Evolutionary conservation across 37 sponge, comb jelly and placozoan species (phyloP).

Genomic region (Oscarella lobularis): DNA sequence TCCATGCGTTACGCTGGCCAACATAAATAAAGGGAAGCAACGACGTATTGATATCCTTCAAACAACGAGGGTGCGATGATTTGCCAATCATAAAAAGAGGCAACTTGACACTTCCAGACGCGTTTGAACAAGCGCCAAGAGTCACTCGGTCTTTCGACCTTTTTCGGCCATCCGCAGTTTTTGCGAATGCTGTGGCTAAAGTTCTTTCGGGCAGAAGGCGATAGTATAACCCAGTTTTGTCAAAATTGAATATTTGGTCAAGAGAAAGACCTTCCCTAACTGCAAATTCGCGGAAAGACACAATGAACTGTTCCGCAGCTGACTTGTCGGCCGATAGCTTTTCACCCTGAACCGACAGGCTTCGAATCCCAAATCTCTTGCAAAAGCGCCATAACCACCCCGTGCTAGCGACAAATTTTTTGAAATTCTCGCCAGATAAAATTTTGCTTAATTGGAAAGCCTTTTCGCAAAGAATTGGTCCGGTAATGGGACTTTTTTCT

Average conservation of each 20-base stretch:
- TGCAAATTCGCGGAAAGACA: constrained; percentile 18
- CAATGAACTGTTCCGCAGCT: too few relatives aligned
- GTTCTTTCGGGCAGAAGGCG: constrained; percentile 17
- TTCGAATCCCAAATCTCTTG: constrained; percentile 13
- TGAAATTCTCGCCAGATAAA: constrained; percentile 12
- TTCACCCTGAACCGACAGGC: constrained; percentile 18
- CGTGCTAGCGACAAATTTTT: constrained; percentile 15
- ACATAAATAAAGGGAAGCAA: constrained; percentile 22
- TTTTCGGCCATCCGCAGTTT: constrained; percentile 13
- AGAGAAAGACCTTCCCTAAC: constrained; percentile 17
- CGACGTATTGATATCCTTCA: constrained; percentile 34
- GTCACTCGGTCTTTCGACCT: constrained; percentile 26
- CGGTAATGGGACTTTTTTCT: not conserved
- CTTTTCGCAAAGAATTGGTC: constrained; percentile 4
- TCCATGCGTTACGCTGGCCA: constrained; percentile 15
- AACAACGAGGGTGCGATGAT: constrained; percentile 20
- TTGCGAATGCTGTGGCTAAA: constrained; percentile 11
- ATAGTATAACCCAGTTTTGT: constrained; percentile 32
- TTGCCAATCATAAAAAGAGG: constrained; percentile 23
- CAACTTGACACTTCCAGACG: constrained; percentile 14
- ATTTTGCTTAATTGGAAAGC: constrained; percentile 13
- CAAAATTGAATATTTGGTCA: constrained; percentile 35
- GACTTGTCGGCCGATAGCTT: constrained; percentile 23
- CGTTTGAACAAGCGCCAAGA: constrained; percentile 12
- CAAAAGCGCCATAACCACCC: constrained; percentile 21